These are phyloP conservation scores for Platycheirus rosarum DNA, from an alignment of 2,888 invertebrate genomes.

Conservation along the genomic window DNA sequence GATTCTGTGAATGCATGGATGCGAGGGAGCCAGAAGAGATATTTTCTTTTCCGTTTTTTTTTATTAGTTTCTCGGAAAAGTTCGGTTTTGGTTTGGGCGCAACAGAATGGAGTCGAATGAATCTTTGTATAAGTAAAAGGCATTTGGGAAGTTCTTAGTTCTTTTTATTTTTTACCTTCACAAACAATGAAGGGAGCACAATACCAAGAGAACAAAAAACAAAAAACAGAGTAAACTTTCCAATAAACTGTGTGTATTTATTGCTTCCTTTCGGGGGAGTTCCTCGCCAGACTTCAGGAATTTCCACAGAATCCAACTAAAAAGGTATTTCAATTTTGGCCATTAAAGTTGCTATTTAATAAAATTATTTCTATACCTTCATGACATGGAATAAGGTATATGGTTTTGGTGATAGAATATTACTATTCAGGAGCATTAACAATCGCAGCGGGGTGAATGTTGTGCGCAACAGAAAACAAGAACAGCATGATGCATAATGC, in stretches of 20 bases:
- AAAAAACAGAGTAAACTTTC: slow-evolving; percentile 2
- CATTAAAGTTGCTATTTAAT: slow-evolving; percentile 7
- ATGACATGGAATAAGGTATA: no score
- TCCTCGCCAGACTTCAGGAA: not conserved
- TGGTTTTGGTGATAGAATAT: no score
- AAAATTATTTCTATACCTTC: no score
- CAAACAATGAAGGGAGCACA: not conserved
- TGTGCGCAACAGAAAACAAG: no score
- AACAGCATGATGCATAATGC: no score
- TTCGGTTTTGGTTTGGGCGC: not conserved
- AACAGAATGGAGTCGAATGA: not conserved
- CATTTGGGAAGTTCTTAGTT: slow-evolving; percentile 6
- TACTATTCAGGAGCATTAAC: no score
- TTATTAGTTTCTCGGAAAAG: slow-evolving; percentile 22
- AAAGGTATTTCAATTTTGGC: not conserved
- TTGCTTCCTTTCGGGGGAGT: slow-evolving; percentile 1
- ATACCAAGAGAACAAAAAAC: not conserved
- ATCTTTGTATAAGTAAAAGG: slow-evolving; percentile 17
- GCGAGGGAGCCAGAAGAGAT: slow-evolving; percentile 1
- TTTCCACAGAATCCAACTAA: not conserved
- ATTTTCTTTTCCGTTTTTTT: slow-evolving; percentile 2
- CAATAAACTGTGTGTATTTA: slow-evolving; percentile 20
- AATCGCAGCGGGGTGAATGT: no score
- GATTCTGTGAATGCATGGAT: slow-evolving; percentile 4
- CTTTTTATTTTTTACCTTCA: not conserved